Evolutionary conservation across 2,113 vertebrate species (phyloP).

Genomic region (Saccopteryx bilineata): DNA sequence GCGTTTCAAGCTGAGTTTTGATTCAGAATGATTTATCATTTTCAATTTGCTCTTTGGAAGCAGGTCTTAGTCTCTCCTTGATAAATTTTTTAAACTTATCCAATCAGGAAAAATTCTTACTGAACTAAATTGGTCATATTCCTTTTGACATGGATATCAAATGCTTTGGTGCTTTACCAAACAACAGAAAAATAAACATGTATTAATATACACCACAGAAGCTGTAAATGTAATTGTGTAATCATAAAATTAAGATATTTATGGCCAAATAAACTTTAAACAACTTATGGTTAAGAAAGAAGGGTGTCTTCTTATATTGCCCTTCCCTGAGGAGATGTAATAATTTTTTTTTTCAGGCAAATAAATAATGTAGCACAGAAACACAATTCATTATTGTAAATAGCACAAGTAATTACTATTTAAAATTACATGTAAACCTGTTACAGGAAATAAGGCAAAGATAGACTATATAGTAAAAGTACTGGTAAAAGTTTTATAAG

Average conservation of each 20-base stretch:
- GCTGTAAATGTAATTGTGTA: neutral
- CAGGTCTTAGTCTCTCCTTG: neutral
- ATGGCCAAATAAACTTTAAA: slow-evolving; percentile 24
- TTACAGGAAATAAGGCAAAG: neutral
- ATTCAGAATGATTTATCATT: slow-evolving; percentile 13
- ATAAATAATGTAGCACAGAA: slow-evolving; percentile 20
- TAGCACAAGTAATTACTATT: slow-evolving; percentile 1
- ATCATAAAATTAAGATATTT: neutral
- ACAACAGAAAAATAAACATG: neutral
- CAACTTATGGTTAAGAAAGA: neutral
- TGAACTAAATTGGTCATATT: neutral
- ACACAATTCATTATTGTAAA: neutral
- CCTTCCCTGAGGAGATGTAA: neutral
- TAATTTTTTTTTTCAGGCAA: slow-evolving; percentile 32
- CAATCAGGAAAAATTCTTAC: neutral
- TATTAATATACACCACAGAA: neutral
- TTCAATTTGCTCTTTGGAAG: slow-evolving; percentile 18
- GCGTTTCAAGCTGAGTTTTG: slow-evolving; percentile 37
- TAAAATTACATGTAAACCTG: slow-evolving; percentile 32
- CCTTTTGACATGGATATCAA: neutral
- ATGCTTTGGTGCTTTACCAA: neutral
- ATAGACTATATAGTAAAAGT: neutral
- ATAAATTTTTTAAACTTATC: slow-evolving; percentile 39
- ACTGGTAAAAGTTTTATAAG: neutral
- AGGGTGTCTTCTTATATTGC: neutral